These are phyloP conservation scores for Neocrepidodera transversa DNA, from an alignment of 2,888 invertebrate genomes.

Conservation along the genomic window DNA sequence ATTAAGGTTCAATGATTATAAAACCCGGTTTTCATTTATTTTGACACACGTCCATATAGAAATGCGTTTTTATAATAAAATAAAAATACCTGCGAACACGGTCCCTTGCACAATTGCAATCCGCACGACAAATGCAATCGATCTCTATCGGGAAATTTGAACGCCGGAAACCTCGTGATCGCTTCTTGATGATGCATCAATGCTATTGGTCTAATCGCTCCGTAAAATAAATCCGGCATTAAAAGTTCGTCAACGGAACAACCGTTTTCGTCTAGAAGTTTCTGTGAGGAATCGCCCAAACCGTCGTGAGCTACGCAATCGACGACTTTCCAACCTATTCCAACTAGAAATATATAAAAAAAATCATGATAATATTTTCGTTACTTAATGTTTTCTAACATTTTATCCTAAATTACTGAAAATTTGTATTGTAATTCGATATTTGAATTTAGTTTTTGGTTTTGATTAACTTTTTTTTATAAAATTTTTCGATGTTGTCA, in stretches of 20 bases:
- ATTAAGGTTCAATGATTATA: no score
- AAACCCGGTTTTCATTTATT: no score
- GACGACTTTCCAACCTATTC: conserved; percentile 75
- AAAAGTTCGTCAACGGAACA: conserved; percentile 76
- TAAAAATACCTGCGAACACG: conserved; percentile 69
- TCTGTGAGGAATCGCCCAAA: conserved; percentile 76
- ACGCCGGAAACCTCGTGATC: conserved; percentile 75
- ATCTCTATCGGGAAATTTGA: conserved; percentile 82
- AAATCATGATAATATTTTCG: not conserved
- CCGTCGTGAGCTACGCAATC: conserved; percentile 84
- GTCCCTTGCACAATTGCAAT: conserved; percentile 76
- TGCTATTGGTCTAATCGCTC: conserved; percentile 53
- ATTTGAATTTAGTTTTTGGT: no score
- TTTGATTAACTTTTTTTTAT: no score
- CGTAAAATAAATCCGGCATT: conserved; percentile 64
- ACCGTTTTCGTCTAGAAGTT: conserved; percentile 75
- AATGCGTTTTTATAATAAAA: no score
- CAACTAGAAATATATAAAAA: conserved; percentile 60
- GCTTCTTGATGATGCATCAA: conserved; percentile 60
- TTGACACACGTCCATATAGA: no score
- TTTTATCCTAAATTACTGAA: no score
- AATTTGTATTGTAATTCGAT: no score
- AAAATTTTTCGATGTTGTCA: no score
- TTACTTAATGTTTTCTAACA: no score
- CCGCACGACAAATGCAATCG: conserved; percentile 80